These are phyloP conservation scores for Atherinomorus stipes DNA, from an alignment of 2,113 vertebrate genomes.

Conservation along the genomic window DNA sequence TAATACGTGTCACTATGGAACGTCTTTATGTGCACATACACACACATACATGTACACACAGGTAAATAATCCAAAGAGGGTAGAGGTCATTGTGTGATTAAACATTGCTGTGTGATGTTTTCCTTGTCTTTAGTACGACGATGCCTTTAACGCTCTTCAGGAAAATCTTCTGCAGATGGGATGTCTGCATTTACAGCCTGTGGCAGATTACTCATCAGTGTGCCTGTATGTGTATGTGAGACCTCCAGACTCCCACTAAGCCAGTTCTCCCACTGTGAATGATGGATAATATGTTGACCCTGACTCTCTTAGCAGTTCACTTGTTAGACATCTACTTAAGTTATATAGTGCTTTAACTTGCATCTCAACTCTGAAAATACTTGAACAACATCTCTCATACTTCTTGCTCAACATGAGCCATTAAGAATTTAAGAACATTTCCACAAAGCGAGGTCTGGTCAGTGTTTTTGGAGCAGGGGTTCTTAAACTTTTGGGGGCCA, in stretches of 20 bases:
- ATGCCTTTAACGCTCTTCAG: constrained; percentile 22
- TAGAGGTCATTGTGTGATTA: constrained; percentile 61
- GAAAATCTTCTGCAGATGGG: constrained; percentile 53
- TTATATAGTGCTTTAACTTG: too few species aligned
- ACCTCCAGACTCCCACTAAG: constrained; percentile 40
- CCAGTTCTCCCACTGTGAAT: constrained; percentile 3
- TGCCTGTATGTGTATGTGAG: constrained; percentile 7
- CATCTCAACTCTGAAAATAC: too few species aligned
- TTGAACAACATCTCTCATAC: too few species aligned
- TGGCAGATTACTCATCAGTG: constrained; percentile 49
- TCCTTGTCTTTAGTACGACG: constrained; percentile 26
- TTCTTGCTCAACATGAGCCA: too few species aligned
- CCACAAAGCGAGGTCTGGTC: too few species aligned
- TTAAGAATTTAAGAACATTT: too few species aligned
- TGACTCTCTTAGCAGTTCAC: constrained; percentile 27
- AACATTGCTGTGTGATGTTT: constrained; percentile 14
- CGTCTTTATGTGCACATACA: not conserved
- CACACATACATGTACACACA: constrained; percentile 15
- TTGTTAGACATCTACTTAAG: constrained; percentile 5
- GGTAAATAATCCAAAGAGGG: constrained; percentile 55
- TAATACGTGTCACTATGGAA: constrained; percentile 14
- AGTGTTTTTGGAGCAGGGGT: not conserved
- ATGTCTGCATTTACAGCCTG: constrained; percentile 36
- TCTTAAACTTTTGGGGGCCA: too few species aligned
- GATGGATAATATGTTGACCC: constrained; percentile 21